phyloP scores from a whole-genome alignment of 2,888 invertebrate genomes.

The Trachelus stipa region DNA sequence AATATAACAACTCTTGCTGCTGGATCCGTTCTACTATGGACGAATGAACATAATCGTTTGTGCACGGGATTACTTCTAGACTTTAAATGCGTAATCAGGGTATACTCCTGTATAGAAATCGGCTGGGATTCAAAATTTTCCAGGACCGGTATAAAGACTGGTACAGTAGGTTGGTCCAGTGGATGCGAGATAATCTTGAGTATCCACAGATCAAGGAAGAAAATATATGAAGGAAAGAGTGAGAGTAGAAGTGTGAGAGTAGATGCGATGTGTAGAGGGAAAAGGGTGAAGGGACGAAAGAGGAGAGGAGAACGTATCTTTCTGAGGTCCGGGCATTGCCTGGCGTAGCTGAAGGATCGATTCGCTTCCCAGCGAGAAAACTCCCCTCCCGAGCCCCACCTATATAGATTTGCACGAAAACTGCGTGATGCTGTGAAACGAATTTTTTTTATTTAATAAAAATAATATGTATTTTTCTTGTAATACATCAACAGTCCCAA shows the following conservation, averaged over 20 bases:
- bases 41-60: slow-evolving; percentile 39
- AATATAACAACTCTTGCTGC: slow-evolving; percentile 60
- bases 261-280: not conserved
- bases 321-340: slow-evolving; percentile 32
- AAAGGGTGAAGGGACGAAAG: slow-evolving; percentile 5
- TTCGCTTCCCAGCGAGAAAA: slow-evolving; percentile 41
- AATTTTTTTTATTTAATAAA: no score
- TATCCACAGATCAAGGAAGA: not conserved
- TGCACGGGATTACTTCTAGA: slow-evolving; percentile 18
- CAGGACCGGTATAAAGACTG: no score
- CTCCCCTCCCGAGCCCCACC: slow-evolving; percentile 28
- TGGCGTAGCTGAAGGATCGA: slow-evolving; percentile 41
- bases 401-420: no score
- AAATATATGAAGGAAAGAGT: not conserved
- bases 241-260: no score
- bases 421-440: no score
- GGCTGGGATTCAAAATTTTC: no score
- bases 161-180: no score
- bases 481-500: no score
- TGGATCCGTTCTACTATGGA: slow-evolving; percentile 28
- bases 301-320: slow-evolving; percentile 11
- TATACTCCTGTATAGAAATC: no score
- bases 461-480: no score
- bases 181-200: no score
- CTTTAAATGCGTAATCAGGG: slow-evolving; percentile 9